Percentiles rank a stretch among this genome's conserved stretches.
Conservation (phyloP, 23 tunicate species). For the Botrylloides violaceus region DNA sequence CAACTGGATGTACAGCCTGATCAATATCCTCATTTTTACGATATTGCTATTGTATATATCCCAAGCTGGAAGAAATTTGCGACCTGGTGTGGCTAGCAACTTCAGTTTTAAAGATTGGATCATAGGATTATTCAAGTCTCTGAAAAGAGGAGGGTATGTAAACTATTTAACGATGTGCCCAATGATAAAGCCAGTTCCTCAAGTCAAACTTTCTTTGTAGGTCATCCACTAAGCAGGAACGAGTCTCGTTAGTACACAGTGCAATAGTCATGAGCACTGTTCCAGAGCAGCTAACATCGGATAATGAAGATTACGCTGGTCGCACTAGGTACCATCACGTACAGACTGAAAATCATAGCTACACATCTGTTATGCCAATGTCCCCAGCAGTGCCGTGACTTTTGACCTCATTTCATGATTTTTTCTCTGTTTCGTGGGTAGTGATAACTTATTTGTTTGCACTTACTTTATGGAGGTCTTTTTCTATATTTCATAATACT, state of each 20-base stretch:
- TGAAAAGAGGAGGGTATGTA: not conserved
- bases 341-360: constrained; percentile 70
- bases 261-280: constrained; percentile 39
- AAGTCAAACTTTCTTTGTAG: not conserved
- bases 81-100: constrained; percentile 71
- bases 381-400: constrained; percentile 16
- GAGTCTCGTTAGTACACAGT: constrained; percentile 43
- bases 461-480: not conserved
- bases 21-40: constrained; percentile 74
- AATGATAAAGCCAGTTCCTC: not conserved
- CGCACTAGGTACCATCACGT: constrained; percentile 88
- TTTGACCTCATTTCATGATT: no score
- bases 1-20: constrained; percentile 89
- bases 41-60: constrained; percentile 70
- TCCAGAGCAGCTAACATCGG: constrained; percentile 58
- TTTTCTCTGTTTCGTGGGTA: no score
- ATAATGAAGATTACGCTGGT: constrained; percentile 78
- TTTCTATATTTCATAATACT: not conserved
- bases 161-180: not conserved
- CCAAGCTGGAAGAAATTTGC: constrained; percentile 54
- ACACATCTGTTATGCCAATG: constrained; percentile 52
- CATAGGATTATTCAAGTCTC: constrained; percentile 7
- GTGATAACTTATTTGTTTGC: not conserved
- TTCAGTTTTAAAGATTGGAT: constrained; percentile 75
- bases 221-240: constrained; percentile 32